A percentile compares a stretch with the other conserved stretches of the same genome.
phyloP scores from a whole-genome alignment of 2,797 vertebrate genomes.

The Premnoplex brunnescens region DNA sequence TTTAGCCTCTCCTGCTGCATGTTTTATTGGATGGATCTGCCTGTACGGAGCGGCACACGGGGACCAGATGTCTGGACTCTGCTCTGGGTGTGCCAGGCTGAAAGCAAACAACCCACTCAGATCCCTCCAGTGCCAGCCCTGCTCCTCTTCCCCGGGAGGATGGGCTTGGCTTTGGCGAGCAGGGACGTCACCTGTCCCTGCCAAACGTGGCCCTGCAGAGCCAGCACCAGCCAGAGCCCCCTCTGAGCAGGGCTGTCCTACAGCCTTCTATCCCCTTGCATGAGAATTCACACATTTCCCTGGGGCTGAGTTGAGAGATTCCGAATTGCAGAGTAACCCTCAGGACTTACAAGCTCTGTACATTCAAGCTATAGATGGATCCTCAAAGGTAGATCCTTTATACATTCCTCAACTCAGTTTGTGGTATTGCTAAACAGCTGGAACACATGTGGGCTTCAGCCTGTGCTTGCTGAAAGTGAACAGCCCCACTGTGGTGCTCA shows the following conservation, averaged over 20 bases:
- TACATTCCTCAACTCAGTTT: neutral
- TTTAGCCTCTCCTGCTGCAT: fast-evolving
- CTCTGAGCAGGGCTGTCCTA: neutral
- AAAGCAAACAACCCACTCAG: neutral
- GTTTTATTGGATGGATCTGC: neutral
- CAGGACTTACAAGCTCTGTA: neutral
- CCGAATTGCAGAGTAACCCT: neutral
- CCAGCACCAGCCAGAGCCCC: fast-evolving
- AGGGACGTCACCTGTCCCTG: neutral
- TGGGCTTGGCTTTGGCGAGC: neutral
- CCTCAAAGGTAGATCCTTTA: neutral
- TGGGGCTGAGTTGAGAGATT: neutral
- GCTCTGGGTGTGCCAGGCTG: constrained; percentile 8
- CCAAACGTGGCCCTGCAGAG: neutral
- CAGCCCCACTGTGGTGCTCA: neutral
- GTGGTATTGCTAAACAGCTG: neutral
- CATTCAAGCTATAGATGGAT: neutral
- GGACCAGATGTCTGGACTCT: constrained; percentile 3
- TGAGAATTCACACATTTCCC: neutral
- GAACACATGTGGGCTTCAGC: neutral
- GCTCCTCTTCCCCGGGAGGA: neutral
- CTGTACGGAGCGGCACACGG: fast-evolving
- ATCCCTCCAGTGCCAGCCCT: neutral
- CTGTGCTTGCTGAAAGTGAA: neutral
- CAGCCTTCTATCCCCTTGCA: neutral